Percentiles rank a stretch among this genome's conserved stretches.
Evolutionary conservation across 2,113 vertebrate genomes (phyloP).

Genomic region (Prochilodus magdalenae): DNA sequence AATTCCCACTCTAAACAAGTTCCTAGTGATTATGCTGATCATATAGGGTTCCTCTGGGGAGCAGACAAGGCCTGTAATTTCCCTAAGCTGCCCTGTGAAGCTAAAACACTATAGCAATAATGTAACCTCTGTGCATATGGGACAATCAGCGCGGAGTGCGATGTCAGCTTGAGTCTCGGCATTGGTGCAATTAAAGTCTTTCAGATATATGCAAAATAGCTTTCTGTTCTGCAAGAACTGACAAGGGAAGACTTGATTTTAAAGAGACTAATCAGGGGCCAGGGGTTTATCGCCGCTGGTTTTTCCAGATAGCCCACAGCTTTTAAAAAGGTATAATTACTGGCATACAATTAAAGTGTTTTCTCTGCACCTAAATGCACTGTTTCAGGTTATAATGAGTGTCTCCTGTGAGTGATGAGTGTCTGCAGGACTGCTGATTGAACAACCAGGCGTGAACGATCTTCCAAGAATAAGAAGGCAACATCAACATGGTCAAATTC

Average conservation of each 20-base stretch:
- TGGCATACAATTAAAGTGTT: slow-evolving; percentile 65
- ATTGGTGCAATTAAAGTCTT: slow-evolving; percentile 26
- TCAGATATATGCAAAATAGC: slow-evolving; percentile 31
- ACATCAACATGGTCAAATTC: too few species aligned
- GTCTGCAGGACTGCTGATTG: slow-evolving; percentile 54
- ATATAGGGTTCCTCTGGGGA: background rate
- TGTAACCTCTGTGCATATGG: background rate
- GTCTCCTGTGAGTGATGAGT: slow-evolving; percentile 59
- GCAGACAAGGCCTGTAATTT: background rate
- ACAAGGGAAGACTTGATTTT: slow-evolving; percentile 53
- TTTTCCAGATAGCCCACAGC: slow-evolving; percentile 55
- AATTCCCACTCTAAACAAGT: background rate
- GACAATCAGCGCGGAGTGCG: background rate
- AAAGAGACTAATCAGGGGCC: slow-evolving; percentile 62
- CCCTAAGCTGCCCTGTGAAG: background rate
- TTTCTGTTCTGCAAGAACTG: slow-evolving; percentile 15
- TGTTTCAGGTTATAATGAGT: slow-evolving; percentile 66
- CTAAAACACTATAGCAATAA: slow-evolving; percentile 1
- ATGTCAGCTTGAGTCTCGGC: slow-evolving; percentile 15
- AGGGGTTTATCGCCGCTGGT: slow-evolving; percentile 56
- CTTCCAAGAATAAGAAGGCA: slow-evolving; percentile 23
- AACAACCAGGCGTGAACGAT: slow-evolving; percentile 44
- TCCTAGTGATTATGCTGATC: background rate
- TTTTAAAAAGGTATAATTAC: slow-evolving; percentile 71
- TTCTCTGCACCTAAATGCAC: slow-evolving; percentile 60